Conservation (phyloP, 2,113 vertebrate species). For the Poeciliopsis occidentalis region DNA sequence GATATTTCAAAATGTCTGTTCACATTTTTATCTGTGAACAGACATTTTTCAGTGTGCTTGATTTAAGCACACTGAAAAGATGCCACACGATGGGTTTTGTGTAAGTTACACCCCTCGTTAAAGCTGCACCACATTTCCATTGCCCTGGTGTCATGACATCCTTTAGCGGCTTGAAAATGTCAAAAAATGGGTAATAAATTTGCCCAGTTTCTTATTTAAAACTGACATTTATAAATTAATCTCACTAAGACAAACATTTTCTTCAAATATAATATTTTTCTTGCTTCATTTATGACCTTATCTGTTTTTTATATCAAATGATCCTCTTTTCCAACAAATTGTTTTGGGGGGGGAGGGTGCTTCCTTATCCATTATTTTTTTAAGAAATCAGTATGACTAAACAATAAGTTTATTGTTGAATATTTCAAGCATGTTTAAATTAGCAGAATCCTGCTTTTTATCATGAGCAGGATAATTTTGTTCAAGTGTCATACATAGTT, state of each 20-base stretch:
- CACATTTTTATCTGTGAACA: too few relatives aligned
- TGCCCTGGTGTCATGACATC: constrained; percentile 25
- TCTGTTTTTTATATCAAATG: constrained; percentile 55
- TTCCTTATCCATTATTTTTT: constrained; percentile 27
- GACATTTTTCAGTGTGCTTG: too few relatives aligned
- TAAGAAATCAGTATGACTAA: constrained; percentile 54
- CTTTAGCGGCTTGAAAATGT: constrained; percentile 13
- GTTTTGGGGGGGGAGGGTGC: constrained; percentile 15
- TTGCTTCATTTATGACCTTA: constrained; percentile 62
- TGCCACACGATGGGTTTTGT: too few relatives aligned
- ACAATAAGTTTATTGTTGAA: too few relatives aligned
- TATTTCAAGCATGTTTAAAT: constrained; percentile 27
- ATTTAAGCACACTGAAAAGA: too few relatives aligned
- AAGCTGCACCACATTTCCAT: constrained; percentile 13
- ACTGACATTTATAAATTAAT: not conserved
- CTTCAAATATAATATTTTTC: constrained; percentile 56
- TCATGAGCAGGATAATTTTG: not conserved
- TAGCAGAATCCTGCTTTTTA: not conserved
- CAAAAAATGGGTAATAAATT: constrained; percentile 37
- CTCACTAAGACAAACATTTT: constrained; percentile 24
- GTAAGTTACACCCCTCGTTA: not conserved
- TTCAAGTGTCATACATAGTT: not conserved
- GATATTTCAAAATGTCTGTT: too few relatives aligned
- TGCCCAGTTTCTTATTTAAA: constrained; percentile 38
- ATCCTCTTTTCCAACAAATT: constrained; percentile 66